Evolutionary conservation across 1,140 invertebrate genomes (phyloP), one percentile per base, ranked within the genome.

Genomic region (Nixonia krombeini): DNA sequence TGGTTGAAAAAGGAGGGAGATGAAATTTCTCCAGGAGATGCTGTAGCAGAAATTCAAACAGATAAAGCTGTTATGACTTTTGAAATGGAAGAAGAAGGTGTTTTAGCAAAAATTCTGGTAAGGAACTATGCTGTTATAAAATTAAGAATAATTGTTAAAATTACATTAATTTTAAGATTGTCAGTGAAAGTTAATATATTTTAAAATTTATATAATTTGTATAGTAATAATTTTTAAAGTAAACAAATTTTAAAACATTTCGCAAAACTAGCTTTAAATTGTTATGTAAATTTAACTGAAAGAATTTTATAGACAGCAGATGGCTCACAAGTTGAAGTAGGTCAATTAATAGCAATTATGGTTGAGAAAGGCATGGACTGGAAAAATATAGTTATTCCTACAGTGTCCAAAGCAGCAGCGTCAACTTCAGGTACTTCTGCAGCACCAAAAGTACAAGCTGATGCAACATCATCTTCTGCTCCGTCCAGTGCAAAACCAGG

Each of bases 31-130:
- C 84, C 75, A 85, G 90, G 92, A 71, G 98, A 99, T 83, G 86
- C 99, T 7, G 83, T 99, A 21, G 98, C 96, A 53, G 98, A 99
- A 86, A 99, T 99, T 84, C 97, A 99, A 88, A 99, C 98, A 9
- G 98, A 99, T 75, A 99, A 99, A 86, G 98, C 98, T 0, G 98
- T 97, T 0, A 99, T 99, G 97, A 96, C 96, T 1, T 99, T 99
- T 86, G 98, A 99, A 87, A 96, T 97, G 9, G 96, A 97, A 0
- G 97, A 99, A 77, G 97, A 99, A 83, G 96, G 94, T 6, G 96
- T 94, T 81, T 85, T 99, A 46, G 98, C 98, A 4, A 99, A 97
- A 86, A 98, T 99, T 62, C 59, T 85, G 40, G 83, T 85, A 68
- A 6, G 38, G 63, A 41, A 56, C 18, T 8, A 4, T 7, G 7